Base-by-base conservation (phyloP, 2,888 invertebrate species). In the Rotaria magnacalcarata region DNA sequence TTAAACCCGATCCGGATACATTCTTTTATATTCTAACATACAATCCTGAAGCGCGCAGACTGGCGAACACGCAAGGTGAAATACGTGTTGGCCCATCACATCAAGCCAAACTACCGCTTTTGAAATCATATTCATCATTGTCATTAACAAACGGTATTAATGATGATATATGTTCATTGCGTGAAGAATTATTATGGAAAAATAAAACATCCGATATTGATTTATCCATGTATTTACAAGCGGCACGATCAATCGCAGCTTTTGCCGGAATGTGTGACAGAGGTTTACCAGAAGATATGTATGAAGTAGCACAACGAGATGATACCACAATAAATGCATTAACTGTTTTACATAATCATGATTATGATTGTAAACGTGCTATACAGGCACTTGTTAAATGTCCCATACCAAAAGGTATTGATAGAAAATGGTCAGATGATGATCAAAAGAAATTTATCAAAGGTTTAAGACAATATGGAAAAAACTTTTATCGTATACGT, bases 191-290 rank as follows among this genome's bases (percentile, higher is more conserved):
- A 60, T 84, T 85, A 21, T 87, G 87, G 87, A 85, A 67, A 47
- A 85, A 85, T 52, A 84, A 84, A 43, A 87, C 85, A n/a, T 67
- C 58, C 27, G 87, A 87, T 43, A 84, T 80, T 60, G 84, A 87
- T 84, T 84, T 87, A 60, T 80, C 85, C 27, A 85, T 84, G 34
- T 87, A 87, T 85, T 50, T 87, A 21, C 85, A 87, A 84, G 87
- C 87, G 0, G 87, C 87, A 27, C 91, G 92, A 89, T 96, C 96
- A 88, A 96, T 98, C 95, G 97, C 97, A 90, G 97, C 97, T 87
- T 97, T 97, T 92, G 97, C 97, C 88, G 96, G 97, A 89, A 96
- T 97, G 96, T 97, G 97, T 93, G 96, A 97, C 93, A 96, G 96
- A 88, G 97, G 97, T 87, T 95, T 95, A 88, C 95, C 96, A 86